Base-by-base conservation (phyloP, 1,140 invertebrate species). In the Nylanderia fulva region DNA sequence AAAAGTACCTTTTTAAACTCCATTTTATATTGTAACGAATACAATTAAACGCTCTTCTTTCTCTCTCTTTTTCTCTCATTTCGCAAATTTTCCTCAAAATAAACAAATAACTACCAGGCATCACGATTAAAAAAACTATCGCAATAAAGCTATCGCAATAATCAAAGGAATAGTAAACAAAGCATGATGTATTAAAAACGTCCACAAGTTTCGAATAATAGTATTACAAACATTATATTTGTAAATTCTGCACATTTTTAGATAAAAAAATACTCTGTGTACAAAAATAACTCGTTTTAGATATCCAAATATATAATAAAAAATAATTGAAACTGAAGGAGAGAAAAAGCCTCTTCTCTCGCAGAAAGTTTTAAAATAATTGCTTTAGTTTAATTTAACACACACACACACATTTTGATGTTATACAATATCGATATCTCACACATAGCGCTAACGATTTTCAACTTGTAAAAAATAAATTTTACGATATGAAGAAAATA, bases 111-210 rank as follows among this genome's bases (percentile, higher is more conserved):
- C 18, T 52, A 33, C 71, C 24, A 72, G 33, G 36, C 15, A 42
- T 9, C 24, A 36, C 52, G 54, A 72, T 29, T 71, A 52, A 13
- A 58, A 72, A 71, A 80, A 69, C 45, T n/a, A n/a, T n/a, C n/a
- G n/a, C n/a, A n/a, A n/a, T n/a, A n/a, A n/a, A n/a, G 4, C 13
- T 48, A 42, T 27, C 18, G 52, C 24, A 42, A 42, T 29, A 15
- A 58, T 82, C 52, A 82, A 72, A 80, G 77, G 27, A 56, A 48
- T 64, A 13, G 8, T 7, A 45, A 58, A 71, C 64, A 80, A 71
- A 80, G 36, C 11, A 0, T 24, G 36, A 27, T 27, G 7, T 71
- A 58, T 33, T 80, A 42, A 33, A 80, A 68, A 39, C 18, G 7
- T 18, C 15, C 45, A 13, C 39, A 15, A 39, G 2, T 68, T 79